Evolutionary conservation across 2,888 invertebrate species (phyloP).

Genomic region (Acholoe squamosa): DNA sequence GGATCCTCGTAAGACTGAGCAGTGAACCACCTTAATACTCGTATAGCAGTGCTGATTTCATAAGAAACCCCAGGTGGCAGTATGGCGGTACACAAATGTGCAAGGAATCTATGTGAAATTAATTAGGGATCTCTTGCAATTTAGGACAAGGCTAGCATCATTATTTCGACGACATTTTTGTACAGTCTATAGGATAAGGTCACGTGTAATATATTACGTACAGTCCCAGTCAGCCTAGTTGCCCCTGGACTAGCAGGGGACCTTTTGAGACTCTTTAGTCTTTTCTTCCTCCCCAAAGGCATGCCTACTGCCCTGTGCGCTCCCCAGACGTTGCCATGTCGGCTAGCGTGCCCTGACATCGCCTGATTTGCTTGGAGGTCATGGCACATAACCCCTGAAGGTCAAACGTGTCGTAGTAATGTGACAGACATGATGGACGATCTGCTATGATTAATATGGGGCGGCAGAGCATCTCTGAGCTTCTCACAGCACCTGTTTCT

Average conservation of each 20-base stretch:
- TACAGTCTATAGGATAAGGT: too few species aligned
- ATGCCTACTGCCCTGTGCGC: neutral
- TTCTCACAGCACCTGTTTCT: neutral
- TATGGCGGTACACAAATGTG: too few species aligned
- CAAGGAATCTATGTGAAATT: too few species aligned
- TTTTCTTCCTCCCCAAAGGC: neutral
- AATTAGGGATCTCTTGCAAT: too few species aligned
- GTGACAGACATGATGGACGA: constrained; percentile 46
- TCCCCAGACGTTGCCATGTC: neutral
- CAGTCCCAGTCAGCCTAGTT: neutral
- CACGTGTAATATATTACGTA: neutral
- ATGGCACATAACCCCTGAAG: neutral
- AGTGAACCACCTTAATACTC: too few species aligned
- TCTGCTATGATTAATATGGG: constrained; percentile 44
- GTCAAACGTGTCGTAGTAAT: constrained; percentile 37
- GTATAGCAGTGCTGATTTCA: too few species aligned
- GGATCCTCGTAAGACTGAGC: too few species aligned
- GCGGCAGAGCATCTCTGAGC: neutral
- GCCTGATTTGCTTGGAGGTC: constrained; percentile 37
- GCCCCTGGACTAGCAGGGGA: neutral
- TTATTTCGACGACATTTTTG: too few species aligned
- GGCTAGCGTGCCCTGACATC: neutral
- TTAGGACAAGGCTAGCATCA: too few species aligned
- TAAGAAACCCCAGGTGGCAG: too few species aligned
- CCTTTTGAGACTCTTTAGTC: constrained; percentile 5